A percentile compares a stretch with the other conserved stretches of the same genome.
Conservation (phyloP, 2,888 invertebrate genomes). For the Ametastegia equiseti region DNA sequence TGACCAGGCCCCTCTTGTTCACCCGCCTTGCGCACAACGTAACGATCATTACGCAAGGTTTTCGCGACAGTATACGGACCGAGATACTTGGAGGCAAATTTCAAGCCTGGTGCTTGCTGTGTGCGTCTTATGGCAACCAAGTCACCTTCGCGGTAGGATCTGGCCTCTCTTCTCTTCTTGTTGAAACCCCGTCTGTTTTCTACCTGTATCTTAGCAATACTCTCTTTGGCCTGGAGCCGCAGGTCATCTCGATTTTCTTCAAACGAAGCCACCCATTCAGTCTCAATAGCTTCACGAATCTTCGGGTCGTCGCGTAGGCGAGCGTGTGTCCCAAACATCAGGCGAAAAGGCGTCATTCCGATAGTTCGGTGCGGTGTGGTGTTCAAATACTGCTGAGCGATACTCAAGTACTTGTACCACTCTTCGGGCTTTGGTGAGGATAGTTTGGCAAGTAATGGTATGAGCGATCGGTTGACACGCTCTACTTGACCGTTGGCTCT, state of each 20-base stretch:
- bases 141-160: constrained; percentile 38
- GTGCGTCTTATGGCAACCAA: constrained; percentile 47
- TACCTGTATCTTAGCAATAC: constrained; percentile 57
- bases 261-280: constrained; percentile 53
- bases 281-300: constrained; percentile 55
- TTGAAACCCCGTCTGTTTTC: constrained; percentile 1
- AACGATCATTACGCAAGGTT: neutral
- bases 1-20: neutral
- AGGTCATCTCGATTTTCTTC: constrained; percentile 49
- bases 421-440: constrained; percentile 45
- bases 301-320: constrained; percentile 50
- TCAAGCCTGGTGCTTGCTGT: constrained; percentile 26
- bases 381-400: constrained; percentile 49
- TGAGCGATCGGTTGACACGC: constrained; percentile 53
- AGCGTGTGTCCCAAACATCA: constrained; percentile 51
- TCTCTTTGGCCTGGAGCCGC: constrained; percentile 49
- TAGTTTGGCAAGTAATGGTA: constrained; percentile 50
- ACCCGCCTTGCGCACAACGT: neutral
- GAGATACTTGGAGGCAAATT: neutral
- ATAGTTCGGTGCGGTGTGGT: constrained; percentile 49
- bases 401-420: constrained; percentile 46
- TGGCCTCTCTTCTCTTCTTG: neutral
- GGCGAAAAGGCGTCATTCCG: constrained; percentile 49
- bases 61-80: neutral
- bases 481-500: constrained; percentile 53